Base-by-base conservation (phyloP, 2,113 vertebrate species). In the Uropsilus gracilis region DNA sequence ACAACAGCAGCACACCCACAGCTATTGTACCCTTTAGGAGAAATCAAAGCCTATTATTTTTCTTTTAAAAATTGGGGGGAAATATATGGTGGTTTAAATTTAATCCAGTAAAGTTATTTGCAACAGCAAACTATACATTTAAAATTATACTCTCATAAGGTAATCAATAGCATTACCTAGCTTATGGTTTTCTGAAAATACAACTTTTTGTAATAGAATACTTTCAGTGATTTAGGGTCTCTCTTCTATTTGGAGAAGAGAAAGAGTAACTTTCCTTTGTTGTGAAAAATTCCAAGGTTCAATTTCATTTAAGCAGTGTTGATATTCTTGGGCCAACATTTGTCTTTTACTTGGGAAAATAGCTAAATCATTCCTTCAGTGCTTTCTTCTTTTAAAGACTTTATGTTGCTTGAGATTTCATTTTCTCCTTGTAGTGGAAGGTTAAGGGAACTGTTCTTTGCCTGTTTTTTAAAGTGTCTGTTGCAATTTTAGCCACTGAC, bases 251-350 rank as follows among this genome's bases (percentile, higher is more conserved):
- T 59, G 95, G 87, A 1, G 32, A 92, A 95, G 89, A 94, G 61
- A 93, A 85, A 92, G n/a, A 86, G 59, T 50, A 63, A 94, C 69
- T 97, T 80, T 92, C 86, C 90, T 97, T 97, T 97, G 96, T 97
- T 93, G 66, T 82, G 6, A 61, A 57, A 89, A 71, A 71, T 93
- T n/a, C 89, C 66, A 0, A 48, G 9, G 2, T 20, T 14, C 44
- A 2, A 64, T 96, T 93, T 39, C 71, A 17, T 93, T 92, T 66
- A 77, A 89, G 94, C 85, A 73, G 16, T 53, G 86, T 93, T 57
- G 72, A 46, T 42, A 71, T 95, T 64, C 0, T 63, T 39, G 30
- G 71, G 26, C 68, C 39, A 86, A 90, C 13, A 6, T 84, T 97
- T 91, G 22, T 92, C 97, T 95, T 59, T 64, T 34, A 2, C 77